Percentiles rank a stretch among this genome's conserved stretches.
These are phyloP conservation scores for Remorina albescens DNA, from an alignment of 2,797 vertebrate species.

Conservation along the genomic window DNA sequence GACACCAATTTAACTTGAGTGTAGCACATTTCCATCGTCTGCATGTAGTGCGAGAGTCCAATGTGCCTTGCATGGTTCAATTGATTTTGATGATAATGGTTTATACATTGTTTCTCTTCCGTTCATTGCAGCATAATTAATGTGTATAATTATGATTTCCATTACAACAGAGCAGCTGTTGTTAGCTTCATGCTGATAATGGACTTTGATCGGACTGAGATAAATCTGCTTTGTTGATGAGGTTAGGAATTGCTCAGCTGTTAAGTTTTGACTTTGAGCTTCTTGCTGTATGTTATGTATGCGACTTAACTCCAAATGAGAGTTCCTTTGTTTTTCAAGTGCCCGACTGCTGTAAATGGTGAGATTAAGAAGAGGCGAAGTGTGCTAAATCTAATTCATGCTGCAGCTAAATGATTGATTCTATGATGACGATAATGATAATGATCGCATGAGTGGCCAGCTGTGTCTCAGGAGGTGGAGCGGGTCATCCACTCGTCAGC, in stretches of 20 bases:
- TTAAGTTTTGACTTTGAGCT: constrained; percentile 67
- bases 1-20: constrained; percentile 52
- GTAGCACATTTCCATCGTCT: constrained; percentile 48
- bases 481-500: background rate
- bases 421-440: background rate
- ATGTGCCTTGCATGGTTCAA: constrained; percentile 74
- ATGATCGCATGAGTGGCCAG: too few relatives aligned
- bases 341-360: constrained; percentile 24
- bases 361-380: constrained; percentile 26
- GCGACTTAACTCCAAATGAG: constrained; percentile 34
- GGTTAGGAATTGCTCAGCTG: constrained; percentile 76
- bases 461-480: background rate
- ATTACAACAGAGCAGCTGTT: constrained; percentile 86
- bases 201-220: constrained; percentile 84
- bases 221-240: constrained; percentile 84
- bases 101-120: constrained; percentile 79
- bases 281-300: constrained; percentile 57
- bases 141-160: constrained; percentile 86
- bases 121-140: constrained; percentile 83
- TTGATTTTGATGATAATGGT: constrained; percentile 81
- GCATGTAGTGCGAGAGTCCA: constrained; percentile 59
- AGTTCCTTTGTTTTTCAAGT: constrained; percentile 27
- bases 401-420: constrained; percentile 15
- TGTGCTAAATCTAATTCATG: constrained; percentile 14
- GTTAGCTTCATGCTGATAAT: constrained; percentile 84